These are phyloP conservation scores for Andrena minutula DNA, from an alignment of 2,888 invertebrate species.

Conservation along the genomic window DNA sequence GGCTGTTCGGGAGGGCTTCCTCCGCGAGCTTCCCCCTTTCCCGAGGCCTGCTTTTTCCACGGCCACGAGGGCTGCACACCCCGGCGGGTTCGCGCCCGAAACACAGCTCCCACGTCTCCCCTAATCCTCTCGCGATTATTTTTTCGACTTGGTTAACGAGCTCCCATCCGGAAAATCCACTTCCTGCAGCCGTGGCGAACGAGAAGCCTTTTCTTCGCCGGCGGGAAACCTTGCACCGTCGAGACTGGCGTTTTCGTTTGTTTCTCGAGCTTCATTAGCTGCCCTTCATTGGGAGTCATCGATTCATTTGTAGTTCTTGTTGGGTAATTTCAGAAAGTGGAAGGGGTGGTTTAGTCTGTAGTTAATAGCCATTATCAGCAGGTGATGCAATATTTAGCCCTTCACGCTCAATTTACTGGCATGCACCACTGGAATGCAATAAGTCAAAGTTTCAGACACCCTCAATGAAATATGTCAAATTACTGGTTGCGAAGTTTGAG, in stretches of 20 bases:
- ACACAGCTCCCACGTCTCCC: constrained; percentile 6
- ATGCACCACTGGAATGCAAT: background rate
- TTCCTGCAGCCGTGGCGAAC: background rate
- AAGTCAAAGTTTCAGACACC: background rate
- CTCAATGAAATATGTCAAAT: background rate
- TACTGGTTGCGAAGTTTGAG: constrained; percentile 31
- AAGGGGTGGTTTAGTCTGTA: too few species aligned
- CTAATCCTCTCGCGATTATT: constrained; percentile 37
- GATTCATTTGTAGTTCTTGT: too few species aligned
- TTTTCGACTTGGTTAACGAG: constrained; percentile 24
- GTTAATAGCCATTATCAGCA: background rate
- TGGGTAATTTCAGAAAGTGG: too few species aligned
- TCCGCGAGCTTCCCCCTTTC: constrained; percentile 20
- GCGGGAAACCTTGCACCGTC: background rate
- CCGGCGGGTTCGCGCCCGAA: constrained; percentile 10
- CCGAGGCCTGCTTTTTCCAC: constrained; percentile 8
- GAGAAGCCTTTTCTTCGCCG: background rate
- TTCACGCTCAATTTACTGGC: too few species aligned
- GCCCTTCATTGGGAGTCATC: too few species aligned
- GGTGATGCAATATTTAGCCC: background rate
- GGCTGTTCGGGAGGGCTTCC: constrained; percentile 32
- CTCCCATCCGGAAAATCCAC: constrained; percentile 34
- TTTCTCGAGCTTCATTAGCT: background rate
- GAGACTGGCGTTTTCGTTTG: background rate
- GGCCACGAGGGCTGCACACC: background rate